Base-by-base conservation (phyloP, 2,888 invertebrate genomes). In the Notocelia uddmanniana region DNA sequence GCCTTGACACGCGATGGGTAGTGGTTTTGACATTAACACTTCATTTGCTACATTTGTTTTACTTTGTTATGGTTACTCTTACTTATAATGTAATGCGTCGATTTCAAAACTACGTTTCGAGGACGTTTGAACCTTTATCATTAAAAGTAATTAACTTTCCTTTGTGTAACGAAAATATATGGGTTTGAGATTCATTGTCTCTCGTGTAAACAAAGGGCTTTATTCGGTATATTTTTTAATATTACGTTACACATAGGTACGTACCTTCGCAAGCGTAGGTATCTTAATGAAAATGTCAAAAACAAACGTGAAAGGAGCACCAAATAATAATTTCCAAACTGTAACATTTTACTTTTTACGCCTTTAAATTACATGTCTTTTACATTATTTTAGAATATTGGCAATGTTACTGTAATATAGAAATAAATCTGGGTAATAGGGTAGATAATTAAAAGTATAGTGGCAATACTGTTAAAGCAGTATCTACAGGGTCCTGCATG, bases 1-100 rank as follows among this genome's bases (percentile, higher is more conserved):
- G 31, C 52, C 57, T 70, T 62, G 57, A 64, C 70, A 70, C 70
- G 70, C 70, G 50, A 70, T 37, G 23, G 34, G 48, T n/a, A 41
- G 64, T 26, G 26, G 50, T 41, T 60, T 69, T 37, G 58, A 54
- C 58, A 50, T 64, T 58, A 37, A 58, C 69, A 70, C 69, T 50
- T 31, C 21, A 48, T 68, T 70, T 64, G 52, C 26, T 31, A 9
- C 13, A 19, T 48, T 54, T n/a, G 50, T 64, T 64, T 54, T 19
- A n/a, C 21, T 37, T 64, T 37, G n/a, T 34, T 21, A 19, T 1
- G 10, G 52, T 31, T 64, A 19, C 26, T 34, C 0, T 31, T 31
- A 5, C 13, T n/a, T n/a, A 59, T 37, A 41, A 13, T 21, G 9
- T 15, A 41, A 37, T 37, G 6, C 13, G 34, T 31, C 8, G 9